Evolutionary conservation across 1,140 invertebrate species (phyloP), one percentile per base, ranked within the genome.

Genomic region (Drosophila equinoxialis): DNA sequence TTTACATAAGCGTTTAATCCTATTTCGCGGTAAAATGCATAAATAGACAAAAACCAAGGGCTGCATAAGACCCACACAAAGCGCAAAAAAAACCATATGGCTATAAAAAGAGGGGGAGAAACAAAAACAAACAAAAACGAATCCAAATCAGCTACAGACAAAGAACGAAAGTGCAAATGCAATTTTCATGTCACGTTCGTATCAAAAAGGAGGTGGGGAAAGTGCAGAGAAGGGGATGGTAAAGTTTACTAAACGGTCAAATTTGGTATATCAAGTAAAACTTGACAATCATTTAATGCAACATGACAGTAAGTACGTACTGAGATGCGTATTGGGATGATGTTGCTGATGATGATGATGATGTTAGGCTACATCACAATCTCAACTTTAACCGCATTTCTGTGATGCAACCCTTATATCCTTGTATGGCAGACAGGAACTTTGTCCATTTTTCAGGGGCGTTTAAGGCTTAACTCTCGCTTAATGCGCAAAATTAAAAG

Each of bases 21-120:
- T 90, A 90, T 90, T 90, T 90, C 89, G 89, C 83, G 89, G 89
- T 90, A 71, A 90, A 87, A 80, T 90, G 89, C 87, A 90, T 90
- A 87, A 90, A 87, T 90, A 86, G 83, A 87, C 83, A 87, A 87
- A 87, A 83, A 71, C 70, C 71, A 77, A 42, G 74, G 69, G 74
- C 45, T 73, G 76, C 71, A 82, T 71, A 87, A 79, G 69, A 58
- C 75, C 62, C 66, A 51, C 45, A 51, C 61, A 83, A 75, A 39
- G 77, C 66, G 48, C 62, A 68, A 65, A 83, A 69, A 66, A 54
- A 65, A 68, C 67, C 84, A 89, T 83, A 84, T 84, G 79, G 45
- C 45, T 51, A 7, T 51, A 67, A 77, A 45, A 55, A 13, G 30
- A 35, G 51, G 23, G 13, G 26, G 54, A 59, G 42, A 54, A 60